Percentiles rank a stretch among this genome's conserved stretches.
phyloP scores from a whole-genome alignment of 2,888 invertebrate genomes.

The Phania funesta region DNA sequence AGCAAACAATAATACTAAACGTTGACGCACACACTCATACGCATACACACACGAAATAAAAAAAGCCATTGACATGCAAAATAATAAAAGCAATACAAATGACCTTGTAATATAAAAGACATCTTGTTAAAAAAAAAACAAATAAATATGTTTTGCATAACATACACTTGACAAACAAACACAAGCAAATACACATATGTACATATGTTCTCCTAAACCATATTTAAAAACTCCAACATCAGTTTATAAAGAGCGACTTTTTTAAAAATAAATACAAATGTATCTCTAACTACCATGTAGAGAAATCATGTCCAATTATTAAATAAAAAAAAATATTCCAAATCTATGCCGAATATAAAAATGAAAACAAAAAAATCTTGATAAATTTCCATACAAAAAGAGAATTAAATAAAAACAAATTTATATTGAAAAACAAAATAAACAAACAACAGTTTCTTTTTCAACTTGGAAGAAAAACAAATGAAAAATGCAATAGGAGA shows the following conservation, averaged over 20 bases:
- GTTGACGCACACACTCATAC: neutral
- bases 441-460: neutral
- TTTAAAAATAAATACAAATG: constrained; percentile 8
- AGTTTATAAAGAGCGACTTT: constrained; percentile 28
- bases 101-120: constrained; percentile 76
- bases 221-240: constrained; percentile 41
- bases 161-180: constrained; percentile 3
- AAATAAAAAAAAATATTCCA: neutral
- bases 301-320: constrained; percentile 1
- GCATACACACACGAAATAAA: constrained; percentile 45
- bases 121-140: constrained; percentile 58
- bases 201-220: constrained; percentile 65
- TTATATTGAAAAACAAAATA: neutral
- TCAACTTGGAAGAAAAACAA: neutral
- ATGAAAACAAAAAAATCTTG: constrained; percentile 60
- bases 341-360: constrained; percentile 36
- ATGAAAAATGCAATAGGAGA: neutral
- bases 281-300: neutral
- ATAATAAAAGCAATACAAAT: constrained; percentile 76
- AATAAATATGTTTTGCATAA: constrained; percentile 18
- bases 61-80: constrained; percentile 61
- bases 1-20: neutral
- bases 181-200: neutral
- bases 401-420: constrained; percentile 53
- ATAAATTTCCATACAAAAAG: constrained; percentile 48